Percentiles rank a stretch among this genome's conserved stretches.
phyloP scores from a whole-genome alignment of 2,797 vertebrate genomes.

The Onychomys leucogaster region DNA sequence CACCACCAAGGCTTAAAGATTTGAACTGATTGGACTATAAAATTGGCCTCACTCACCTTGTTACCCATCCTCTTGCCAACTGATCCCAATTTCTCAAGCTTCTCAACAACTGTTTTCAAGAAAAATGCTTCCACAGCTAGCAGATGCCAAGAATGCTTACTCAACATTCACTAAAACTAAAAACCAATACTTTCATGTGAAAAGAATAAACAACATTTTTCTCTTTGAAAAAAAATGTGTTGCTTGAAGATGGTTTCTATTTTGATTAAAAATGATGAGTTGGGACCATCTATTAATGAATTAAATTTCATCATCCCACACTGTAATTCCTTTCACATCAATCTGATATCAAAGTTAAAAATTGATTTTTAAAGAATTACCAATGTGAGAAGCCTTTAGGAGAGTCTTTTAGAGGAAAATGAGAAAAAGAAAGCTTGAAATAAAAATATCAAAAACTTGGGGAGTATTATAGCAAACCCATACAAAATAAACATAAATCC shows the following conservation, averaged over 20 bases:
- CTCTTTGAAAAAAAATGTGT: background rate
- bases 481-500: background rate
- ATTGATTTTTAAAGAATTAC: background rate
- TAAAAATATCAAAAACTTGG: background rate
- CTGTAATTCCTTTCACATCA: background rate
- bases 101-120: background rate
- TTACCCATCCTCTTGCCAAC: background rate
- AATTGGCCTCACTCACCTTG: background rate
- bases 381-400: background rate
- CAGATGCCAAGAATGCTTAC: background rate
- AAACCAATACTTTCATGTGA: background rate
- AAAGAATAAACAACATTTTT: background rate
- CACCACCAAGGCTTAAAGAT: background rate
- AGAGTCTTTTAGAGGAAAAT: background rate
- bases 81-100: background rate
- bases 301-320: background rate
- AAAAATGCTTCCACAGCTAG: background rate
- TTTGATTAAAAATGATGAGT: background rate
- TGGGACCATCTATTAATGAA: background rate
- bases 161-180: background rate
- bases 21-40: background rate
- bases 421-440: background rate
- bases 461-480: background rate
- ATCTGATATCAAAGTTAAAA: background rate
- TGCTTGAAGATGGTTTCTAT: background rate